Conservation (phyloP, 2,113 vertebrate species). For the Asarcornis scutulata region DNA sequence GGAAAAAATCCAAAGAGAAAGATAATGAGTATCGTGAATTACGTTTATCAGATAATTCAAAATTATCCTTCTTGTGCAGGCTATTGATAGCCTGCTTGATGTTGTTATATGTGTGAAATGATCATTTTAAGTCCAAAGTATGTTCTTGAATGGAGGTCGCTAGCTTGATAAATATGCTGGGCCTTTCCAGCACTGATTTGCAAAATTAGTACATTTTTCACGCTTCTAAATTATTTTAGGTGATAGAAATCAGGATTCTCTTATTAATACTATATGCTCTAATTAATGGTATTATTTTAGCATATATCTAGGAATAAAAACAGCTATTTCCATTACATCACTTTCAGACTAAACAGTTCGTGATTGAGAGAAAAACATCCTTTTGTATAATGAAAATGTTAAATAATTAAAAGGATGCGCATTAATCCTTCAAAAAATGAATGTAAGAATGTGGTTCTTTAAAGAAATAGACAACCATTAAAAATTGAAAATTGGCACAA, state of each 20-base stretch:
- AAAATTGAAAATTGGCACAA: background rate
- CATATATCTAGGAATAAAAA: background rate
- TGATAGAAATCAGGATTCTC: background rate
- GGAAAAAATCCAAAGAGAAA: conserved; percentile 3
- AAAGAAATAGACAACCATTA: background rate
- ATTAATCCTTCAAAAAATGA: background rate
- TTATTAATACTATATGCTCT: background rate
- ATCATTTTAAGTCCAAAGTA: conserved; percentile 3
- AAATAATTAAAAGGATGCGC: background rate
- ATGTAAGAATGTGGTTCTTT: background rate
- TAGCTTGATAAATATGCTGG: background rate
- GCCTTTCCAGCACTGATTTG: background rate
- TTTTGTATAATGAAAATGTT: background rate
- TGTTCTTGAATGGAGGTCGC: conserved; percentile 23
- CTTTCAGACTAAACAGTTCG: background rate
- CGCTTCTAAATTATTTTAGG: background rate
- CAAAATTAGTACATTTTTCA: background rate
- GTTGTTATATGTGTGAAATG: background rate
- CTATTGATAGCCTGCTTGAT: conserved; percentile 47
- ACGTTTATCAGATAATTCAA: conserved; percentile 46
- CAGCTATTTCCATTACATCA: background rate
- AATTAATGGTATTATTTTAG: background rate
- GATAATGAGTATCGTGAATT: conserved; percentile 40
- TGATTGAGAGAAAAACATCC: background rate
- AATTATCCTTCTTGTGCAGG: background rate